phyloP scores from a whole-genome alignment of 2,888 invertebrate species.

The Eurytoma californica region DNA sequence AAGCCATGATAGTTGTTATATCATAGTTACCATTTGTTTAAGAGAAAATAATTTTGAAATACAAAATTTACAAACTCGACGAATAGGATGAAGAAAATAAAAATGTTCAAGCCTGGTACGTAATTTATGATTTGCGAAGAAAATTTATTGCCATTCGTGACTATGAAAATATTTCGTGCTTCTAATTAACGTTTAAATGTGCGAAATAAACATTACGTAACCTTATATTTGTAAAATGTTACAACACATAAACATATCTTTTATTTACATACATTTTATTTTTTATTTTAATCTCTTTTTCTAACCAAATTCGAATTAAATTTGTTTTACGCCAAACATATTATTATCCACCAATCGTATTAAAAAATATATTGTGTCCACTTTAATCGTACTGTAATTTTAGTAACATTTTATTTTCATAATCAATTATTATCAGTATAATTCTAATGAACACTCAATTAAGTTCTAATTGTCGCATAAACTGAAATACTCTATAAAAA shows the following conservation, averaged over 20 bases:
- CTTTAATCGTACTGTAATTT: too few species aligned
- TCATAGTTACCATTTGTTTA: too few species aligned
- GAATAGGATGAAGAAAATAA: background rate
- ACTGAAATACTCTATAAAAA: too few species aligned
- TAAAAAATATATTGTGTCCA: too few species aligned
- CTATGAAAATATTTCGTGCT: background rate
- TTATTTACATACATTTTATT: background rate
- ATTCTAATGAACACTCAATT: too few species aligned
- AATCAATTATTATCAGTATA: too few species aligned
- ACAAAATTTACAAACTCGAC: too few species aligned
- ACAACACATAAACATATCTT: background rate
- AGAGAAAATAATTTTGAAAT: too few species aligned
- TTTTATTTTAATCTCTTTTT: background rate
- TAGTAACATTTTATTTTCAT: too few species aligned
- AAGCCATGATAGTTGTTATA: too few species aligned
- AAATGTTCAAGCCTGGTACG: background rate
- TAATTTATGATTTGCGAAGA: constrained; percentile 5
- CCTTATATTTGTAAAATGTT: background rate
- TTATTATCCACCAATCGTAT: too few species aligned
- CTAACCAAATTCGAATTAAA: background rate
- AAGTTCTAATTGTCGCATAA: too few species aligned
- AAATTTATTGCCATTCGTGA: background rate
- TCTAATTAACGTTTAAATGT: constrained; percentile 2
- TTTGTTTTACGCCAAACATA: background rate
- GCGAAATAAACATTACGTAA: constrained; percentile 10